Evolutionary conservation across 2,888 invertebrate species (phyloP), one percentile per base, ranked within the genome.

Genomic region (Patella caerulea): DNA sequence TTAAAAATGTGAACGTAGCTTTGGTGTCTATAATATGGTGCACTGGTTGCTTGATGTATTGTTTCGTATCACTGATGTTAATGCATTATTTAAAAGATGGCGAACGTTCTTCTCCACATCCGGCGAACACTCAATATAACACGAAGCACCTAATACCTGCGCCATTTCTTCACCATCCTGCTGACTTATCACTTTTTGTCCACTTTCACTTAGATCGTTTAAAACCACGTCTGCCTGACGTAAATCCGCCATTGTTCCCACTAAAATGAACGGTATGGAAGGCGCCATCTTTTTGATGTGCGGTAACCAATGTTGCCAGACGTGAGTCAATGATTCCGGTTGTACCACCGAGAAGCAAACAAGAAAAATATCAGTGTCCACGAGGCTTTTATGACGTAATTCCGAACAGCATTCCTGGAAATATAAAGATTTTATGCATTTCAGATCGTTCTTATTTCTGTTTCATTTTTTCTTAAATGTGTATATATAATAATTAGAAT

Each of bases 321-420:
- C 85, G 75, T 87, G 85, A 29, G 65, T 74, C 53, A 86, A 81
- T 2, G 87, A 85, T 34, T 85, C 84, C 19, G 87, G 87, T 65
- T 84, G 82, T 45, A 88, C 85, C 11, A 87, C 86, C 9, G 87
- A 87, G 76, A 87, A 88, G 79, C 88, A 88, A 78, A 88, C 83
- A 29, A 88, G 83, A 78, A 88, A 86, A 5, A 87, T 83, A 78
- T 88, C 86, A 2, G 88, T 83, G 45, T 84, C 86, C 4, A 83
- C 79, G 78, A 83, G 86, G 52, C 82, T 80, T 71, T 83, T 83
- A 29, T 83, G 81, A 24, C 86, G 80, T 2, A 79, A 75, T 29
- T 83, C 83, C 7, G 84, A 79, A 34, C 81, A 81, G 19, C 84
- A 82, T 59, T 83, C 85, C 88, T 88, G 82, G 52, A 83, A 83